Evolutionary conservation across 2,888 invertebrate genomes (phyloP), one percentile per base, ranked within the genome.

Genomic region (Linhomoeus sp.): DNA sequence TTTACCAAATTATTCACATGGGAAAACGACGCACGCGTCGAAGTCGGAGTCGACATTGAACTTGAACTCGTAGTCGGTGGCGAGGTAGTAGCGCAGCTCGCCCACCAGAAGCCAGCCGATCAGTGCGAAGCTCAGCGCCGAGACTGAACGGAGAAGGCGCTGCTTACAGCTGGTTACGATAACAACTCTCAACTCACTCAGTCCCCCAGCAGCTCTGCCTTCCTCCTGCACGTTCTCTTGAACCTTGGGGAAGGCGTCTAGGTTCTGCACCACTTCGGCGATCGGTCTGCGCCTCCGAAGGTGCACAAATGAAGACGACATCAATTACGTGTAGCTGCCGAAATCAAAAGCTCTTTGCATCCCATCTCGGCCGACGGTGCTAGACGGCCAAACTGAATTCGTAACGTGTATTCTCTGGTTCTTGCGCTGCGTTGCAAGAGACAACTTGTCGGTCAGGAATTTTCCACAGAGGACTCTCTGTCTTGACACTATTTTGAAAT

Each of bases 171-270:
- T n/a, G 29, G 29, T 22, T 26, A 41, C 14, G 19, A 24, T 2
- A 37, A 15, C 45, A 14, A 45, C 12, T 33, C 29, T 29, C 29
- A 24, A 45, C 62, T 59, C 58, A 72, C 82, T 77, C 57, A 86
- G 81, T 53, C 90, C 92, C 47, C 90, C 88, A 51, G 87, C 78
- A 56, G 80, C 78, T 46, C 84, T 81, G 53, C 82, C 79, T 67
- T 87, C 80, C 56, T 82, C 79, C 66, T 83, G 88, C 3, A 60
- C 60, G 61, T 79, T 77, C 57, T 85, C 84, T 38, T 83, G 80
- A 46, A 92, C 78, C 75, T 92, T 94, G 9, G 87, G 80, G 66
- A 94, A 94, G 44, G 86, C 84, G 70, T 94, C 94, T 17, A 92
- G 67, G 65, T 85, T 81, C 66, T 83, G 85, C 1, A 94, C 81